phyloP scores from a whole-genome alignment of 2,113 vertebrate genomes.

The Coryphaenoides rupestris region DNA sequence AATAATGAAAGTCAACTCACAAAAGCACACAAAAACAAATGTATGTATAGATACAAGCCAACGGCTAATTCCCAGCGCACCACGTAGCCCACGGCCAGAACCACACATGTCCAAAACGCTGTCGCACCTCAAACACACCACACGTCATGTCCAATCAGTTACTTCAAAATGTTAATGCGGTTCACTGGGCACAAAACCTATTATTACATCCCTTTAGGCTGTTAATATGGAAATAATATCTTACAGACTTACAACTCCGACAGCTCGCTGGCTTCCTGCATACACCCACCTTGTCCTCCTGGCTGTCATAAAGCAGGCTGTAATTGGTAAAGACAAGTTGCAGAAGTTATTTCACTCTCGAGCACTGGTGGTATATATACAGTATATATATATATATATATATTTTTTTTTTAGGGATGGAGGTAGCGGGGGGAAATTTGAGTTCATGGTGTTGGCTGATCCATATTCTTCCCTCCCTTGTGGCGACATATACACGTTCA shows the following conservation, averaged over 20 bases:
- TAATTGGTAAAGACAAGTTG: background rate
- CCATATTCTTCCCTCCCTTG: slow-evolving; percentile 6
- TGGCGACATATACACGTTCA: background rate
- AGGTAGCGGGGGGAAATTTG: no score
- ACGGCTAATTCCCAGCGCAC: no score
- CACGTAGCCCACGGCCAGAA: no score
- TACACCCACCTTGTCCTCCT: background rate
- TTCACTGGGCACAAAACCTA: no score
- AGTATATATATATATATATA: no score
- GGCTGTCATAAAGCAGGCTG: background rate
- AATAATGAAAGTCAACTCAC: no score
- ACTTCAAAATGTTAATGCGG: no score
- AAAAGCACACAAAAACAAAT: no score
- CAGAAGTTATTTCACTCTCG: background rate
- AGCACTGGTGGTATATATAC: background rate
- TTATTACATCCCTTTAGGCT: background rate
- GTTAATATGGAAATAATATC: background rate
- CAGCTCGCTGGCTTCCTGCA: background rate
- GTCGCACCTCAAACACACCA: no score
- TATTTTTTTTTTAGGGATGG: background rate
- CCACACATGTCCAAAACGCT: no score
- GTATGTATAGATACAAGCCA: no score
- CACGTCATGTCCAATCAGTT: no score
- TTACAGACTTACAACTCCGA: background rate
- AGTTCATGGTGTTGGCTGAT: background rate